phyloP scores from a whole-genome alignment of 2,797 vertebrate species.

The Gymnothorax reevesii region DNA sequence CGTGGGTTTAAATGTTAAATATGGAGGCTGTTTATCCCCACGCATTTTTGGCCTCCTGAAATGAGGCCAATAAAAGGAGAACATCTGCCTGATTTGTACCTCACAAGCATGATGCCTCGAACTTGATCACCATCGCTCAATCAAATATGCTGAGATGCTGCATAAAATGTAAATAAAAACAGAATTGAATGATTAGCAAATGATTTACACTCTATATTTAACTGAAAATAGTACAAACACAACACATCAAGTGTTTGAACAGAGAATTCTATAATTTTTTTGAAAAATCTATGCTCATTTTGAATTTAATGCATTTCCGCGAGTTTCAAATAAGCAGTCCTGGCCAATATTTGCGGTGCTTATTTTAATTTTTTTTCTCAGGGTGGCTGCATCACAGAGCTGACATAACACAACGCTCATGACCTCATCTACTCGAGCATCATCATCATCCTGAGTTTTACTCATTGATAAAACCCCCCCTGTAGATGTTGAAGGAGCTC shows the following conservation, averaged over 20 bases:
- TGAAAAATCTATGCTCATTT: no score
- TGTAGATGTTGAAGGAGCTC: not conserved
- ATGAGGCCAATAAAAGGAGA: not conserved
- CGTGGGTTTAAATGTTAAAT: not conserved
- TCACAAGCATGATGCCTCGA: conserved; percentile 2
- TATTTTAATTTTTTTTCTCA: not conserved
- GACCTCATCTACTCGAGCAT: not conserved
- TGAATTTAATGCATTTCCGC: not conserved
- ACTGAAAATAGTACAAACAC: no score
- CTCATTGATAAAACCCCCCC: not conserved
- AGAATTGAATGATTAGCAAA: no score
- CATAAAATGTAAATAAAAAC: no score
- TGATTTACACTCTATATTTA: no score
- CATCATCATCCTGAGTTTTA: not conserved
- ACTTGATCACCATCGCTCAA: not conserved
- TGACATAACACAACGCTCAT: not conserved
- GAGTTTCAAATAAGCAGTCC: not conserved
- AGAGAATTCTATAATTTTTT: not conserved
- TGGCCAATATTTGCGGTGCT: not conserved
- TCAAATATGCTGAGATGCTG: no score
- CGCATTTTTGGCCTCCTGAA: not conserved
- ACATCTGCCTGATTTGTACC: not conserved
- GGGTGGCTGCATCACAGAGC: no score
- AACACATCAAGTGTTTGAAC: no score
- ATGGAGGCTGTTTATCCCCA: not conserved